Base-by-base conservation (phyloP, 2,113 vertebrate genomes). In the Dasypus novemcinctus region DNA sequence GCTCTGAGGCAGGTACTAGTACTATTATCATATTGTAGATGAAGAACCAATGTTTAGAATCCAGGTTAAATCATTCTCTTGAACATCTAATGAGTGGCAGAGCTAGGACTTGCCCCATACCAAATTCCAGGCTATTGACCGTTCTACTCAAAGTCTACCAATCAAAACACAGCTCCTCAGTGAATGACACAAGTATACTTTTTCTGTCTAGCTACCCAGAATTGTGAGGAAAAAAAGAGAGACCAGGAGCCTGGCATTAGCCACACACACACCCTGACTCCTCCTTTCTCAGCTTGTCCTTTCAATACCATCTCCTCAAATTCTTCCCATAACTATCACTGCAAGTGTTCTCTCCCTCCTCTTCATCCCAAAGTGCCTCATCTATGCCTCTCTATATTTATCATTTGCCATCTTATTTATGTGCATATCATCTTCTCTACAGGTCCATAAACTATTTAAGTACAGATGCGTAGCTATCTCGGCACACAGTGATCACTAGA, bases 211-310 rank as follows among this genome's bases (percentile, higher is more conserved):
- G 74, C 54, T 68, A 33, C 31, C 57, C n/a, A 38, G 29, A 33
- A n/a, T 10, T 9, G 13, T 68, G 72, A 64, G 43, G 66, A 10
- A 25, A 49, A 46, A 23, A 63, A 68, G 38, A 82, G 41, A 23
- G 29, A 61, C 25, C 2, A 13, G 78, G 23, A 46, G 36, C 36
- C 80, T n/a, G 63, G 43, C 1, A 12, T 1, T 3, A 11, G 13
- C 41, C 41, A 4, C 3, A 25, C 21, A 2, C 8, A 29, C 0
- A 3, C 7, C 71, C 12, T 1, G 12, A 36, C 5, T n/a, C 12
- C 43, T 14, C 0, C 0, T 5, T 31, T 64, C 87, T 63, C 27
- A 23, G 57, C 63, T 4, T 49, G 46, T 49, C 25, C 17, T 74
- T 57, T 33, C n/a, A 63, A 49, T 4, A 25, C 29, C 90, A n/a